Base-by-base conservation (phyloP, 2,888 invertebrate genomes). In the Chirona hameri region DNA sequence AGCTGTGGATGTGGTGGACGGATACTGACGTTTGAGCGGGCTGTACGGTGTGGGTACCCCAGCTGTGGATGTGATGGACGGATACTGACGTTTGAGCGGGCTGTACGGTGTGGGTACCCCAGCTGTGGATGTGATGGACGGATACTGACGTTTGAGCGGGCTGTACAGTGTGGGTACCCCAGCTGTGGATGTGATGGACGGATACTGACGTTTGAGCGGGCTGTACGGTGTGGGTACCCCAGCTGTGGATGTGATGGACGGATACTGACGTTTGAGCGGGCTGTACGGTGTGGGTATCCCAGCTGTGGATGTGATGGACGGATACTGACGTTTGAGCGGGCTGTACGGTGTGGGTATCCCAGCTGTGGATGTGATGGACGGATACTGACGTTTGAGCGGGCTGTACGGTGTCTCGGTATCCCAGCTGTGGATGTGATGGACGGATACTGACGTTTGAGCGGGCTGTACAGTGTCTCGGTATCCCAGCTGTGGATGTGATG, bases 381-480 rank as follows among this genome's bases (percentile, higher is more conserved):
- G 89, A n/a, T n/a, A 86, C 86, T 89, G 87, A 65, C 88, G 2
- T 82, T 83, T 82, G 52, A 81, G 55, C 57, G 83, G 82, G 81
- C 83, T 81, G 65, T 82, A 81, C 83, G 84, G 82, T 81, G 82
- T n/a, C n/a, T 82, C 84, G 83, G 81, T 79, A 82, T 76, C 83
- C 80, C 72, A 83, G 82, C 60, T 83, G 81, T 84, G 89, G 86
- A 86, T 82, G 83, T 83, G 81, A 69, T 88, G 87, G 85, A 89
- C 87, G 83, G 89, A n/a, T n/a, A 86, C 86, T 89, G 87, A 65
- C 88, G 2, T 82, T 83, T 82, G 52, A 81, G 55, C 57, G 83
- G 82, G 81, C 83, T 81, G 65, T 82, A 81, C 83, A 83, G 82
- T 81, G 82, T n/a, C n/a, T 82, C 84, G 83, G 81, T 79, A 82